Percentiles rank a stretch among this genome's conserved stretches.
Conservation (phyloP, 2,888 invertebrate genomes). For the Pollenia amentaria region DNA sequence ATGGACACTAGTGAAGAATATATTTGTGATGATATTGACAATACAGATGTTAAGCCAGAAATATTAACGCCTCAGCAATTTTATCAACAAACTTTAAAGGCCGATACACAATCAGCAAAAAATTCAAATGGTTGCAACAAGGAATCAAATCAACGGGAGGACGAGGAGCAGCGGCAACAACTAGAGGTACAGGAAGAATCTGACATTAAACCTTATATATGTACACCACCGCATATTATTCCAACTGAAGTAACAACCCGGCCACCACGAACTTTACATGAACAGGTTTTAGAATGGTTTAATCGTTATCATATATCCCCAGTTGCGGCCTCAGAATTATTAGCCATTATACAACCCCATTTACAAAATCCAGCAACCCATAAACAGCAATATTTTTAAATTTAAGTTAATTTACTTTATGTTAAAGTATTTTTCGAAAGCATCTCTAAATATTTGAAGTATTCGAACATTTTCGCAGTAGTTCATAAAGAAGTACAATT, state of each 20-base stretch:
- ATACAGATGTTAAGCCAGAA: slow-evolving; percentile 21
- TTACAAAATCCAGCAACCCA: not conserved
- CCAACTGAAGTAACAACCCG: not conserved
- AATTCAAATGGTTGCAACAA: not conserved
- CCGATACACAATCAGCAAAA: not conserved
- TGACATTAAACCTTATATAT: slow-evolving; percentile 48
- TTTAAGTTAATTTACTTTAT: slow-evolving; percentile 35
- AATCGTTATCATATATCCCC: slow-evolving; percentile 41
- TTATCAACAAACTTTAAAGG: slow-evolving; percentile 46
- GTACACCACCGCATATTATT: slow-evolving; percentile 9
- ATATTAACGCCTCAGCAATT: slow-evolving; percentile 45
- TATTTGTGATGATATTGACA: slow-evolving; percentile 8
- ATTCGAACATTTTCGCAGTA: not conserved
- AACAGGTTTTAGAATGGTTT: slow-evolving; percentile 54
- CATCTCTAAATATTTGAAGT: not conserved
- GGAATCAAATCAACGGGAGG: not conserved
- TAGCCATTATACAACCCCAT: slow-evolving; percentile 52
- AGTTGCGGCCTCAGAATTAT: slow-evolving; percentile 45
- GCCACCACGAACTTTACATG: slow-evolving; percentile 24
- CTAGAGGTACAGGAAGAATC: slow-evolving; percentile 2
- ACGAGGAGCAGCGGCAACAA: not conserved
- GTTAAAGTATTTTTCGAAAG: slow-evolving; percentile 44
- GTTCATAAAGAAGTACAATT: too few relatives aligned
- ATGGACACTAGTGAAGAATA: slow-evolving; percentile 12
- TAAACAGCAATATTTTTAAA: slow-evolving; percentile 6